Percentiles rank a stretch among this genome's conserved stretches.
Evolutionary conservation across 2,888 invertebrate genomes (phyloP).

Genomic region (Callosobruchus maculatus): DNA sequence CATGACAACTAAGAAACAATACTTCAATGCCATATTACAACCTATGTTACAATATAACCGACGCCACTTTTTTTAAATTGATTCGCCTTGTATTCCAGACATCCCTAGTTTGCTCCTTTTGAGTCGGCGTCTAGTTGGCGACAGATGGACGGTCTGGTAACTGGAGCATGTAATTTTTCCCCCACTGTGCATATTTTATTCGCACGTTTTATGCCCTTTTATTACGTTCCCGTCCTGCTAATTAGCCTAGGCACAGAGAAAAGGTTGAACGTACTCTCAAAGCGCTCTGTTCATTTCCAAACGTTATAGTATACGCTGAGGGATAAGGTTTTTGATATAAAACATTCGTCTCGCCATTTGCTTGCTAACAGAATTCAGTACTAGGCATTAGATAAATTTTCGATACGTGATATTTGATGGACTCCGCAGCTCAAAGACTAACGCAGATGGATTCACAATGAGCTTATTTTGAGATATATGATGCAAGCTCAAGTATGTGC

Average conservation of each 20-base stretch:
- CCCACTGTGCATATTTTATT: background rate
- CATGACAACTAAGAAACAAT: too few relatives aligned
- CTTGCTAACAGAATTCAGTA: too few relatives aligned
- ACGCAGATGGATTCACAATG: too few relatives aligned
- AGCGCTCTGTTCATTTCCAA: background rate
- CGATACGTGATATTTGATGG: too few relatives aligned
- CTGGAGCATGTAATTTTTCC: background rate
- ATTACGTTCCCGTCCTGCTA: background rate
- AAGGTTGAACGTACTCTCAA: background rate
- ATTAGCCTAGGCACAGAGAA: background rate
- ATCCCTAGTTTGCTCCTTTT: background rate
- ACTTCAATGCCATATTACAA: too few relatives aligned
- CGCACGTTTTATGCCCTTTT: background rate
- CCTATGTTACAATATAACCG: too few relatives aligned
- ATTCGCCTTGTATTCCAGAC: background rate
- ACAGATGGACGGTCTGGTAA: background rate
- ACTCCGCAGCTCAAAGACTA: too few relatives aligned
- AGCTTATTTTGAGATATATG: too few relatives aligned
- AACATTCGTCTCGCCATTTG: too few relatives aligned
- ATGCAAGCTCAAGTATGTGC: too few relatives aligned
- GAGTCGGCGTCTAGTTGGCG: background rate
- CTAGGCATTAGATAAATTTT: too few relatives aligned
- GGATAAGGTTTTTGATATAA: background rate
- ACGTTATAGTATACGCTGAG: background rate
- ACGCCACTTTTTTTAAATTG: background rate